Conservation (phyloP, 2,797 vertebrate genomes). For the Onychomys torridus region DNA sequence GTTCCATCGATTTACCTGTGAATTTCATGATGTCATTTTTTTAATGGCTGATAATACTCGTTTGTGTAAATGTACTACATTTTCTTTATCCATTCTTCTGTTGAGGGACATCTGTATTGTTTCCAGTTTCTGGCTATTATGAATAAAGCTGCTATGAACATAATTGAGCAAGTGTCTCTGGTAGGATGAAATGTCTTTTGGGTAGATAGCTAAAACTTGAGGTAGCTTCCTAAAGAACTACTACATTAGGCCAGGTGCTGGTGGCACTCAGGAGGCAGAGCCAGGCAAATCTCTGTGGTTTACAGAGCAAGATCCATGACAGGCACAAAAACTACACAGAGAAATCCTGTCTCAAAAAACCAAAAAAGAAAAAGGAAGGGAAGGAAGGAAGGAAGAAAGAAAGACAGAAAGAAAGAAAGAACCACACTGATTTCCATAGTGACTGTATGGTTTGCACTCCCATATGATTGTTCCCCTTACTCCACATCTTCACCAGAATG, state of each 20-base stretch:
- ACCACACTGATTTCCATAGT: background rate
- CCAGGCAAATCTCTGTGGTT: too few species aligned
- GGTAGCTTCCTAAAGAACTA: background rate
- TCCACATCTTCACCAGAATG: background rate
- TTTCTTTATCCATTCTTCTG: background rate
- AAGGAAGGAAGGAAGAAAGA: too few species aligned
- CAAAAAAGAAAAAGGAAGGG: too few species aligned
- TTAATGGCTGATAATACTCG: background rate
- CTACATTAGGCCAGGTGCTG: too few species aligned
- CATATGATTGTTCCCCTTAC: background rate
- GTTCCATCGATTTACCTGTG: background rate
- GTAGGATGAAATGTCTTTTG: background rate
- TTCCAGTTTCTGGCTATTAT: background rate
- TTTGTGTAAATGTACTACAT: background rate
- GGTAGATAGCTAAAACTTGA: background rate
- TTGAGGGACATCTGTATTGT: background rate
- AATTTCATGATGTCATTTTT: background rate
- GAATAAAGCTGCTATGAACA: background rate
- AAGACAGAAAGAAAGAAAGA: background rate
- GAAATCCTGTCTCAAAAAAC: too few species aligned
- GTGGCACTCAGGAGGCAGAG: too few species aligned
- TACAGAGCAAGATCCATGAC: too few species aligned
- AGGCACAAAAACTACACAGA: too few species aligned
- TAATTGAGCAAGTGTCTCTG: background rate
- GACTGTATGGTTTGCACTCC: background rate